Percentiles rank a stretch among this genome's conserved stretches.
These are phyloP conservation scores for Zapus hudsonius DNA, from an alignment of 2,113 vertebrate species.

Conservation along the genomic window DNA sequence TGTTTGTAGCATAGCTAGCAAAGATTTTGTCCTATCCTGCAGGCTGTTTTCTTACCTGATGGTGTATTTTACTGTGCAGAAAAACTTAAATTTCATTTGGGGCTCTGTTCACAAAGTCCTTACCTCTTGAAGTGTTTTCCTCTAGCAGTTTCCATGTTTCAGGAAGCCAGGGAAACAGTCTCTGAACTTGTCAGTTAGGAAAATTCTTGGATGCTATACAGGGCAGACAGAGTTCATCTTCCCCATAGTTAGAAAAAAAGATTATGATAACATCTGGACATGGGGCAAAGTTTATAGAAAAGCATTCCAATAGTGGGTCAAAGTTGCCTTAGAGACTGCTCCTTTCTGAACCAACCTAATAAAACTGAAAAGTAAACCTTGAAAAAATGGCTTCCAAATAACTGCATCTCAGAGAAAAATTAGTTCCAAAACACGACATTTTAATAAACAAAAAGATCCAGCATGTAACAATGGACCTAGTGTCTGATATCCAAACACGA, in stretches of 20 bases:
- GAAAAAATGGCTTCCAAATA: neutral
- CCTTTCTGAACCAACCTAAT: neutral
- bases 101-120: no score
- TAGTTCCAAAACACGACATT: constrained; percentile 15
- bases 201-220: neutral
- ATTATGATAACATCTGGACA: neutral
- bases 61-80: neutral
- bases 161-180: neutral
- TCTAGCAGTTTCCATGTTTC: neutral
- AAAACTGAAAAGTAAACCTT: constrained; percentile 22
- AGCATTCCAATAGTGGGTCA: neutral
- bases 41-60: no score
- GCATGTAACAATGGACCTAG: no score
- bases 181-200: neutral
- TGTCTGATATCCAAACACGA: no score
- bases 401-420: neutral
- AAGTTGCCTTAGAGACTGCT: neutral
- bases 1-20: no score
- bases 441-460: neutral
- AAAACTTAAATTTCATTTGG: no score
- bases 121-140: no score
- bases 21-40: no score
- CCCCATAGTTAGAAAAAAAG: neutral
- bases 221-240: neutral
- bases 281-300: neutral